Evolutionary conservation across 1,140 invertebrate genomes (phyloP).

Genomic region (Lepidurus couesii): DNA sequence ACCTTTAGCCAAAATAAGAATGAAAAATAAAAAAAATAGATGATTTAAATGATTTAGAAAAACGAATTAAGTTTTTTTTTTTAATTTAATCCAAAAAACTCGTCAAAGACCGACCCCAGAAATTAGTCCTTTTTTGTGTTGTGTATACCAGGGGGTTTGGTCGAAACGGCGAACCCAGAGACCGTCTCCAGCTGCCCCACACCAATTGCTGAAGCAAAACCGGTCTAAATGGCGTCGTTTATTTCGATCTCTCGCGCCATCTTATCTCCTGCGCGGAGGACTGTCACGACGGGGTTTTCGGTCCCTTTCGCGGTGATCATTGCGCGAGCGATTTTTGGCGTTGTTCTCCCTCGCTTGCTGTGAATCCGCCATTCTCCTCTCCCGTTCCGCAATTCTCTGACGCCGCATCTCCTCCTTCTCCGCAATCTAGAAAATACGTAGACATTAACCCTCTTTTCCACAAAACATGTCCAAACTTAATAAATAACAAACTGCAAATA

Average conservation of each 20-base stretch:
- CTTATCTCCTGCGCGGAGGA: conserved; percentile 24
- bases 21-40: background rate
- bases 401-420: conserved; percentile 78
- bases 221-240: background rate
- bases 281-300: conserved; percentile 2
- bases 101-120: conserved; percentile 8
- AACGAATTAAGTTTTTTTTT: background rate
- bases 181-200: background rate
- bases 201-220: too few relatives aligned
- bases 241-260: conserved; percentile 13
- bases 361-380: conserved; percentile 63
- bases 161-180: conserved; percentile 20
- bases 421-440: conserved; percentile 58
- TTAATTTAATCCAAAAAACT: background rate
- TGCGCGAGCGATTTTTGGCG: conserved; percentile 38
- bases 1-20: conserved; percentile 24
- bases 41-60: background rate
- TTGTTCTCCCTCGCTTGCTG: conserved; percentile 49
- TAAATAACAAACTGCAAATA: too few relatives aligned
- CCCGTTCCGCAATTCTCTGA: conserved; percentile 77
- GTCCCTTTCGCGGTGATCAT: conserved; percentile 14
- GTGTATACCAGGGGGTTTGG: background rate
- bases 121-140: conserved; percentile 13
- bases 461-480: too few relatives aligned
- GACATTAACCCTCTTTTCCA: background rate